Evolutionary conservation across 2,888 invertebrate species (phyloP), one percentile per base, ranked within the genome.

Genomic region (Leptinotarsa juncta): DNA sequence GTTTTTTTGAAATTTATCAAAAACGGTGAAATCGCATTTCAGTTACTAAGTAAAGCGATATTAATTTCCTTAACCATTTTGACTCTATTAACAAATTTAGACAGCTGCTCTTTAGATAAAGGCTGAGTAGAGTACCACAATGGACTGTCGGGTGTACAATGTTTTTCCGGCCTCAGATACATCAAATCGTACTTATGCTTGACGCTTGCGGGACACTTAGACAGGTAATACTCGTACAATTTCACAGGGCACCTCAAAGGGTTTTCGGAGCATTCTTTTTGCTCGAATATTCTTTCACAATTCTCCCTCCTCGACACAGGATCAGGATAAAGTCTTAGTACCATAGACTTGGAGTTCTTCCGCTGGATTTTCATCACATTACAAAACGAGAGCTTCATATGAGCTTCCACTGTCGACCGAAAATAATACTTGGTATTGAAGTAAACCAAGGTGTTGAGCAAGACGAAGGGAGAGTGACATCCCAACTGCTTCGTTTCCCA

Each of bases 401-500:
- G 96, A 81, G 96, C 95, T 72, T 96, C 95, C 5, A 95, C 93
- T 0, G 94, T 94, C 94, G 94, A 94, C 79, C 97, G 90, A 89
- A 95, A 94, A 87, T 97, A 97, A 89, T 96, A 94, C 89, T 97
- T 96, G 2, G 96, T 96, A 87, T 96, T 96, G 88, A 96, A 96
- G 88, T 95, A 97, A 91, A 97, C 94, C 0, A 97, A 90, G 0
- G 97, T 96, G 81, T 95, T 96, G 1, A 97, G 89, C 4, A 97
- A 90, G 0, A 96, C 95, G 85, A 96, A 94, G 0, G 97, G 97
- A 0, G 97, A 96, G 87, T 96, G 95, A 5, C 95, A 95, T 42
- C 97, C 97, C 16, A 97, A 90, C 88, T 97, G 96, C 84, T 95
- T 95, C 82, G 95, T 93, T 85, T 97, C 96, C 97, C 97, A 97